Percentiles rank a stretch among this genome's conserved stretches.
phyloP scores from a whole-genome alignment of 2,888 invertebrate genomes.

The Sympetrum striolatum region DNA sequence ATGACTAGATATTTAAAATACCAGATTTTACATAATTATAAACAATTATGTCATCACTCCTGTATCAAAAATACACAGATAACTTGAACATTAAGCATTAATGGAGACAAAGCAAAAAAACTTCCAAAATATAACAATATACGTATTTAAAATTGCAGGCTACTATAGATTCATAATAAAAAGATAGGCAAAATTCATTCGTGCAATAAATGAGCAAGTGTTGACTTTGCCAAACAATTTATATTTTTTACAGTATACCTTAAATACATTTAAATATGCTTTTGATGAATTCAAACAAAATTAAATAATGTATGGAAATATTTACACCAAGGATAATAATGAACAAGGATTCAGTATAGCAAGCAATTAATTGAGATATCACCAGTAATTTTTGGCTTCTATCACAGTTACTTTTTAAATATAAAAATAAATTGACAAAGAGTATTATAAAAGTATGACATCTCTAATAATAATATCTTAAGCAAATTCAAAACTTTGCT shows the following conservation, averaged over 20 bases:
- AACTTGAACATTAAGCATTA: neutral
- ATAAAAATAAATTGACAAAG: neutral
- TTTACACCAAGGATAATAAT: neutral
- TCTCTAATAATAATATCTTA: too few relatives aligned
- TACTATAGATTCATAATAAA: neutral
- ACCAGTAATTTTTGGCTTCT: slow-evolving; percentile 49
- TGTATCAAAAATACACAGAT: neutral
- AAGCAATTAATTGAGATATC: neutral
- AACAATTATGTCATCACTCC: neutral
- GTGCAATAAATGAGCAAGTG: neutral
- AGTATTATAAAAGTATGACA: neutral
- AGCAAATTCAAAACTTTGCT: too few relatives aligned
- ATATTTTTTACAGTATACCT: neutral
- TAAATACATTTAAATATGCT: neutral
- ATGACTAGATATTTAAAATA: neutral
- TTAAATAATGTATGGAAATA: neutral
- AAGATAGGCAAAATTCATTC: neutral
- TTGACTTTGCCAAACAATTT: neutral
- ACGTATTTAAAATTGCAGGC: neutral
- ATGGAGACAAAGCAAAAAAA: neutral
- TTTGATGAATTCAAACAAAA: neutral
- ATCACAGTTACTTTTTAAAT: neutral
- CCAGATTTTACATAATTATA: neutral
- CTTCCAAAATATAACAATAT: neutral
- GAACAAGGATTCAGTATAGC: neutral